Percentiles rank a stretch among this genome's conserved stretches.
phyloP scores from a whole-genome alignment of 2,113 vertebrate species.

The Raja brachyura region DNA sequence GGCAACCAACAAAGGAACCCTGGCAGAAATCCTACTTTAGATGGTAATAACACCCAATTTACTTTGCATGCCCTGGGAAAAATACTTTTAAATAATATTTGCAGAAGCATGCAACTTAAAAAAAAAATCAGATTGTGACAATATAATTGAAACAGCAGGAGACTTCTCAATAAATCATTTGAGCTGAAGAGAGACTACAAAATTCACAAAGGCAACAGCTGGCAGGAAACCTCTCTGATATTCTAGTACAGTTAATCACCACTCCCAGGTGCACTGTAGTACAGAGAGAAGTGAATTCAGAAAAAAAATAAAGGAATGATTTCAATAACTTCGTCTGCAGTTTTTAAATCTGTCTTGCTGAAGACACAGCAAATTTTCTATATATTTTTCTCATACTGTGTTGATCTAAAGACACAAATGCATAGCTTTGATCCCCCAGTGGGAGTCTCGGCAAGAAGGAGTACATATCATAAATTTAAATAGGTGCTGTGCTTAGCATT shows the following conservation, averaged over 20 bases:
- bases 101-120: neutral
- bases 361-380: neutral
- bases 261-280: slow-evolving; percentile 25
- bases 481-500: neutral
- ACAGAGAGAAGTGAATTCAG: slow-evolving; percentile 3
- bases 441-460: neutral
- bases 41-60: neutral
- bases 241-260: slow-evolving; percentile 24
- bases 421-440: neutral
- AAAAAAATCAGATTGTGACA: neutral
- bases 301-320: neutral
- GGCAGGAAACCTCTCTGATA: slow-evolving; percentile 23
- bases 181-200: slow-evolving; percentile 12
- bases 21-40: neutral
- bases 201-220: slow-evolving; percentile 28
- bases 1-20: neutral
- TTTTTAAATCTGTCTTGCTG: neutral
- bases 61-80: neutral
- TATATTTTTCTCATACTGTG: neutral
- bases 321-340: neutral
- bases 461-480: neutral
- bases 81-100: neutral
- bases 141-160: slow-evolving; percentile 23
- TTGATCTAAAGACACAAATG: neutral
- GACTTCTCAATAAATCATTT: slow-evolving; percentile 29